A percentile compares a stretch with the other conserved stretches of the same genome.
These are phyloP conservation scores for Yponomeuta evonymella DNA, from an alignment of 2,888 invertebrate genomes.

Conservation along the genomic window DNA sequence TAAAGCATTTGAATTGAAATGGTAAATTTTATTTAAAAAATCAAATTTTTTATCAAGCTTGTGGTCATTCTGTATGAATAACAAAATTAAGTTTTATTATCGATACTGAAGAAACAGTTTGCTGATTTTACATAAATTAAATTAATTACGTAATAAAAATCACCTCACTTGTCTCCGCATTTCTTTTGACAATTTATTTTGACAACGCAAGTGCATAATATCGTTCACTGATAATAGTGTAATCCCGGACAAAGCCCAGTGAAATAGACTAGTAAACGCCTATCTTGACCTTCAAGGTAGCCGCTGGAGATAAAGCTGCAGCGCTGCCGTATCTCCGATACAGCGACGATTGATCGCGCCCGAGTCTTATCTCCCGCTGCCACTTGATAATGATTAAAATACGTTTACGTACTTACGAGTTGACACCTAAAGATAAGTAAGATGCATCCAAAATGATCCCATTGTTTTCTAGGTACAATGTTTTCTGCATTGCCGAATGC, in stretches of 20 bases:
- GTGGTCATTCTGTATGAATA: too few species aligned
- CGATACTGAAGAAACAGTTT: too few species aligned
- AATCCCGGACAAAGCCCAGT: not conserved
- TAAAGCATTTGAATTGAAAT: too few species aligned
- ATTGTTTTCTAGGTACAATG: not conserved
- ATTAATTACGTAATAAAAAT: too few species aligned
- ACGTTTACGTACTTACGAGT: slow-evolving; percentile 51
- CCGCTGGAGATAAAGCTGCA: slow-evolving; percentile 55
- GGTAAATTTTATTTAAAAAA: too few species aligned
- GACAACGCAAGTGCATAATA: not conserved
- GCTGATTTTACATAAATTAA: too few species aligned
- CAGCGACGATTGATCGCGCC: slow-evolving; percentile 59
- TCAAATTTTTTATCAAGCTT: too few species aligned
- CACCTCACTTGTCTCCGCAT: not conserved
- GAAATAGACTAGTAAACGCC: not conserved
- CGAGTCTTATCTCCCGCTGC: slow-evolving; percentile 47
- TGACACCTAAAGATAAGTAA: slow-evolving; percentile 37
- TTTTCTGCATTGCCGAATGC: not conserved
- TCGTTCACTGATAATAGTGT: slow-evolving; percentile 2
- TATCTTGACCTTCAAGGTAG: slow-evolving; percentile 48
- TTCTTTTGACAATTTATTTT: not conserved
- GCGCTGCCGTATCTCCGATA: slow-evolving; percentile 42
- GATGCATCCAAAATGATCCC: not conserved
- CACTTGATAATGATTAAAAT: slow-evolving; percentile 67
- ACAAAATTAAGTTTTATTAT: too few species aligned